These are phyloP conservation scores for Furcifer pardalis DNA, from an alignment of 2,797 vertebrate genomes.

Conservation along the genomic window DNA sequence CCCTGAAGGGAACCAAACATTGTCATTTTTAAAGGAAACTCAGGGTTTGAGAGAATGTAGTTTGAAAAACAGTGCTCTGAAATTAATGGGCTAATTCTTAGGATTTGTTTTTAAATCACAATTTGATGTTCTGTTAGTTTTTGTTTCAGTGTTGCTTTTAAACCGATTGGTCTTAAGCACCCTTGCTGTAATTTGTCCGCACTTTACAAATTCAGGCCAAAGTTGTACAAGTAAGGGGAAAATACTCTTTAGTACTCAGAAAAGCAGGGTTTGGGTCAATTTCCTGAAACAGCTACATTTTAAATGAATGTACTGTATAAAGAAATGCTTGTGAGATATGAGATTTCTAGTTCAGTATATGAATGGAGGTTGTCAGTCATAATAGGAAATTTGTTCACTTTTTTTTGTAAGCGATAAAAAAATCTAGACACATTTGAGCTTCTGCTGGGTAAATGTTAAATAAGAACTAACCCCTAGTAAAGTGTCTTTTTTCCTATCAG, in stretches of 20 bases:
- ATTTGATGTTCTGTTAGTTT: background rate
- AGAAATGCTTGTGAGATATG: constrained; percentile 41
- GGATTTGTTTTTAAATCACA: background rate
- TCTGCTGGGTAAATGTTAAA: background rate
- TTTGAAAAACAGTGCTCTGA: background rate
- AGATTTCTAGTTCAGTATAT: constrained; percentile 30
- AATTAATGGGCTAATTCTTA: background rate
- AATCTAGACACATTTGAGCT: background rate
- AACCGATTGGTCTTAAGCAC: background rate
- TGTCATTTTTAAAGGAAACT: background rate
- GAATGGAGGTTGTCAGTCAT: constrained; percentile 1
- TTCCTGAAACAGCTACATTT: constrained; percentile 19
- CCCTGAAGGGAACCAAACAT: background rate
- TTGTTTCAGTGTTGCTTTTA: background rate
- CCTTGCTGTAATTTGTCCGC: background rate
- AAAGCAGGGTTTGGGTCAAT: constrained; percentile 20
- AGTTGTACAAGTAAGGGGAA: background rate
- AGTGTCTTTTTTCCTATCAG: no score
- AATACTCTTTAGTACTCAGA: background rate
- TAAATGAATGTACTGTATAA: constrained; percentile 44
- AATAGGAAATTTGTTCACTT: background rate
- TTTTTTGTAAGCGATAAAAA: background rate
- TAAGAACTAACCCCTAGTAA: background rate
- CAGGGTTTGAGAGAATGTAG: background rate
- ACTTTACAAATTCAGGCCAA: background rate